Base-by-base conservation (phyloP, 2,797 vertebrate species). In the Stomatorhinus walkeri region DNA sequence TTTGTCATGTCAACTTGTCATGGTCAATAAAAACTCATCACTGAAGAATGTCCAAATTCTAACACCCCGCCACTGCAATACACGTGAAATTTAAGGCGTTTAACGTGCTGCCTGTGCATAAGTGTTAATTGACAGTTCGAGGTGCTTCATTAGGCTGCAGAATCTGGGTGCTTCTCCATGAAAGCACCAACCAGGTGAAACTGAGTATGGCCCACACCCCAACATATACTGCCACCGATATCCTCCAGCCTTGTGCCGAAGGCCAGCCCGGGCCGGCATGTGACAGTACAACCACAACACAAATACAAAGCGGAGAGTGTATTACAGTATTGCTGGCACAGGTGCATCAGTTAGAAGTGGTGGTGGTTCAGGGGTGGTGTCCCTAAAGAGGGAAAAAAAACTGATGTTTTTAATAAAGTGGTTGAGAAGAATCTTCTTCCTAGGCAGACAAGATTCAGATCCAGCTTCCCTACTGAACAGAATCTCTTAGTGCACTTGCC, bases 381-480 rank as follows among this genome's bases (percentile, higher is more conserved):
- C 72, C 16, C 5, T 79, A 43, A 40, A 43, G 56, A 22, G n/a
- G 14, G 4, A 0, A 0, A 1, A 5, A 5, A 43, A 36, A 79
- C 9, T 87, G 14, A 56, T 56, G 7, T 43, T 40, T 87, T 87
- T 56, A 59, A 56, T 56, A 19, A 59, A 40, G 48, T 2, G 52
- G 52, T 54, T 59, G 16, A 40, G 52, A 28, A 56, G 28, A 24
- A 54, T 52, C 48, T 32, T 32, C 84, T 52, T 32, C 51, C 22
- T 32, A 32, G 9, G 10, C 84, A 85, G 16, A 54, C 19, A n/a
- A 79, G 40, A 79, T n/a, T 76, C 28, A 6, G 32, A 49, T 64
- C 72, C 89, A 56, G 87, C 49, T 40, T n/a, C 46, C 64, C 87
- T 91, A 51, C n/a, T 24, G 40, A 24, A 22, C 85, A 59, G 85